These are phyloP conservation scores for Montipora cactus DNA, from an alignment of 64 coral and sea anemone species.

Conservation along the genomic window DNA sequence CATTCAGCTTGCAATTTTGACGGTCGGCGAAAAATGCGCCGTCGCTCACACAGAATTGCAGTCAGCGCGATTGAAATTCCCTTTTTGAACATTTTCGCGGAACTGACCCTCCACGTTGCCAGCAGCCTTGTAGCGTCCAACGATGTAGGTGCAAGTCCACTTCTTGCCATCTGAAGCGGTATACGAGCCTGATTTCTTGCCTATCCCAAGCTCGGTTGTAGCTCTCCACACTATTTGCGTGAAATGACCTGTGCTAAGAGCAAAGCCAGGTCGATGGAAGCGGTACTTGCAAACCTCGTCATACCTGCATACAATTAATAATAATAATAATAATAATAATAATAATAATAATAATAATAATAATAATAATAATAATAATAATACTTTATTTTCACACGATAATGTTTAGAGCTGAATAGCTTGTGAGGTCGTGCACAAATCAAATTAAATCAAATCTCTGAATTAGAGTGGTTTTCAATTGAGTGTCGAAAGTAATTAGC, in stretches of 20 bases:
- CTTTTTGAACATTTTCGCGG: neutral
- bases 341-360: no score
- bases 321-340: no score
- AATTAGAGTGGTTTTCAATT: no score
- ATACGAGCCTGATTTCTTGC: neutral
- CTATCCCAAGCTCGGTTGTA: slow-evolving; percentile 39
- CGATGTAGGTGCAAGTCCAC: slow-evolving; percentile 13
- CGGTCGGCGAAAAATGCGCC: neutral
- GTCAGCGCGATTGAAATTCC: neutral
- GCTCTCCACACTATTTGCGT: slow-evolving; percentile 51
- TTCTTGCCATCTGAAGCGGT: neutral
- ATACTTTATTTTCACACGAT: no score
- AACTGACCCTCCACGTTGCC: slow-evolving; percentile 7
- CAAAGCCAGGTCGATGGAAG: neutral
- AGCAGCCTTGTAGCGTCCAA: slow-evolving; percentile 8
- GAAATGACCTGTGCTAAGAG: neutral
- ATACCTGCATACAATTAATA: slow-evolving; percentile 19
- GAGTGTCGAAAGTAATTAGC: no score
- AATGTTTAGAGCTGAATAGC: no score
- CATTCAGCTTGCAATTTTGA: neutral
- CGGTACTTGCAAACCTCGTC: slow-evolving; percentile 40
- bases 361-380: no score
- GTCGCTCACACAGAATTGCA: neutral
- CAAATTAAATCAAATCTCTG: no score
- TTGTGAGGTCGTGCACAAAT: no score